These are phyloP conservation scores for Rutpela maculata DNA, from an alignment of 2,888 invertebrate genomes.

Conservation along the genomic window DNA sequence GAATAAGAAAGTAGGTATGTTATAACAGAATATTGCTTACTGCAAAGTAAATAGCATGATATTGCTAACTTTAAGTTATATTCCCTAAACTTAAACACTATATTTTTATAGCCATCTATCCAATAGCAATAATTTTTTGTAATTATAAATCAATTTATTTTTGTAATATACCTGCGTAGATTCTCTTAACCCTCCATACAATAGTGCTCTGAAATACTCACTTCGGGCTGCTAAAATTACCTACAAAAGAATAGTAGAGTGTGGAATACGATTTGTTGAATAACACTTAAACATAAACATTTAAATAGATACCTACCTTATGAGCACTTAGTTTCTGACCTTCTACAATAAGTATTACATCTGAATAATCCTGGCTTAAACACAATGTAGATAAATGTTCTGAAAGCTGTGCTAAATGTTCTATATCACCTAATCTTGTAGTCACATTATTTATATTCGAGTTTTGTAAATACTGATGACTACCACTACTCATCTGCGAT, in stretches of 20 bases:
- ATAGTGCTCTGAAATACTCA: conserved; percentile 93
- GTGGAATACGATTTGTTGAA: conserved; percentile 15
- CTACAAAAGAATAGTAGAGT: conserved; percentile 64
- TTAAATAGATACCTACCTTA: conserved; percentile 72
- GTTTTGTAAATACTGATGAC: conserved; percentile 70
- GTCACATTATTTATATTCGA: conserved; percentile 57
- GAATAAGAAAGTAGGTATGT: too few relatives aligned
- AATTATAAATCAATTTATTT: background rate
- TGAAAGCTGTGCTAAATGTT: conserved; percentile 84
- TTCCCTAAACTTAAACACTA: too few relatives aligned
- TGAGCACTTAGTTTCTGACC: conserved; percentile 83
- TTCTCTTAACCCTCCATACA: conserved; percentile 88
- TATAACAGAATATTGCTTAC: too few relatives aligned
- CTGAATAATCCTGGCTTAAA: conserved; percentile 91
- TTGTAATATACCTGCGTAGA: conserved; percentile 76
- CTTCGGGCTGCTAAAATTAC: conserved; percentile 96
- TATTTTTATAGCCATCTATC: too few relatives aligned
- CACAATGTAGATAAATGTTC: conserved; percentile 91
- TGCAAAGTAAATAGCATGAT: too few relatives aligned
- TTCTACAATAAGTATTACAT: conserved; percentile 92
- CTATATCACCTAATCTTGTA: conserved; percentile 78
- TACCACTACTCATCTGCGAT: conserved; percentile 68
- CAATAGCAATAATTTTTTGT: too few relatives aligned
- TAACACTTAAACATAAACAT: conserved; percentile 15
- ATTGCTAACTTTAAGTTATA: too few relatives aligned